Conservation (phyloP, 2,113 vertebrate genomes). For the Psittacula cyanocephala region DNA sequence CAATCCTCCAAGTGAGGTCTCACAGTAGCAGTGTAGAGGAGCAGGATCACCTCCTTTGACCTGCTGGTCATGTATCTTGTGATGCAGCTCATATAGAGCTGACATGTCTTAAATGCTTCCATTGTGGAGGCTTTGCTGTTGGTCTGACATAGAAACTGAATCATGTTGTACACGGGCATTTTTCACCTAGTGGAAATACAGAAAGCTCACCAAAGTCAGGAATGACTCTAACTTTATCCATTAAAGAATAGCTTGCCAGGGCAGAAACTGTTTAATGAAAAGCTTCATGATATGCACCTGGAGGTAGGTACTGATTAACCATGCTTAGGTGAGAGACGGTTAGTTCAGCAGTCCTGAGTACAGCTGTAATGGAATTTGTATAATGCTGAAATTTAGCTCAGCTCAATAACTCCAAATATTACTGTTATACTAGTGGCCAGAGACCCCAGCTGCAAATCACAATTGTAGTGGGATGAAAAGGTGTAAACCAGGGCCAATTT, state of each 20-base stretch:
- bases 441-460: neutral
- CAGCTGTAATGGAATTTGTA: neutral
- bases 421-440: neutral
- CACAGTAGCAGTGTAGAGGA: neutral
- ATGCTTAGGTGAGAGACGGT: neutral
- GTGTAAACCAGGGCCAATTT: neutral
- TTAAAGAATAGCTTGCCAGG: neutral
- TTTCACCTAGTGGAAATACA: neutral
- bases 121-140: neutral
- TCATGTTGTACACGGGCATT: neutral
- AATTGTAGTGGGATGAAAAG: neutral
- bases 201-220: neutral
- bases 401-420: neutral
- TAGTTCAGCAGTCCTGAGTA: neutral
- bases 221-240: neutral
- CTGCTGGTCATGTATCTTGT: neutral
- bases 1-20: neutral
- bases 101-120: neutral
- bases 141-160: neutral
- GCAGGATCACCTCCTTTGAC: neutral
- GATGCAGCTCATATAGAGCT: neutral
- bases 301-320: neutral
- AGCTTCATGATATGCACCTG: neutral
- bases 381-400: neutral
- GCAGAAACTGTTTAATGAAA: neutral